Base-by-base conservation (phyloP, 2,797 vertebrate genomes). In the Ciconia nigra region DNA sequence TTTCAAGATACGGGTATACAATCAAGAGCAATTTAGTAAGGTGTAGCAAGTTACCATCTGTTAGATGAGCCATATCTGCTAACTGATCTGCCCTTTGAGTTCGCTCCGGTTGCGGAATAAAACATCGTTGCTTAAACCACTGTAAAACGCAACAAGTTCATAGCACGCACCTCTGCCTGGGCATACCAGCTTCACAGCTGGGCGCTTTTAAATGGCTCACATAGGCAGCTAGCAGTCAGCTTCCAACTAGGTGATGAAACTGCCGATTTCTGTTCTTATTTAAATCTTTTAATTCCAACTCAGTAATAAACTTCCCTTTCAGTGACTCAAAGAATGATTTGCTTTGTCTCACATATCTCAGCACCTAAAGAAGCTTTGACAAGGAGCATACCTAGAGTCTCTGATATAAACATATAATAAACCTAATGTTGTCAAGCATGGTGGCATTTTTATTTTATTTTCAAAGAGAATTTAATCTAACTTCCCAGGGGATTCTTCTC, bases 381-480 rank as follows among this genome's bases (percentile, higher is more conserved):
- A 95, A 63, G 84, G 49, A 89, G 55, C 44, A 83, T 70, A 94
- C 63, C 80, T 93, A 33, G 46, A 76, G 62, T 89, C 95, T 72
- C 81, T 79, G 33, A 84, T 81, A 93, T n/a, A 96, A 94, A 87
- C 92, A 96, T 83, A 89, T 88, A 93, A 96, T 86, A 96, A 94
- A 95, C 96, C 89, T 96, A 97, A 97, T 97, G 96, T 96, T 95
- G 93, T 96, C 92, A 93, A 96, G 94, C 88, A 95, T 52, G 55
- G 93, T 95, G 89, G 96, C 95, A 95, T 82, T 97, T 97, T 96
- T 96, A 97, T 97, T 98, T 98, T 93, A 97, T 94, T 98, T 97
- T 97, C 95, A 90, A 96, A 95, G 83, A 91, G 89, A 98, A 97
- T 87, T 92, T 96, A 97, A 96, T 97, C 97, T 97, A 95, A 79